Base-by-base conservation (phyloP, 2,113 vertebrate genomes). In the Mastomys coucha region DNA sequence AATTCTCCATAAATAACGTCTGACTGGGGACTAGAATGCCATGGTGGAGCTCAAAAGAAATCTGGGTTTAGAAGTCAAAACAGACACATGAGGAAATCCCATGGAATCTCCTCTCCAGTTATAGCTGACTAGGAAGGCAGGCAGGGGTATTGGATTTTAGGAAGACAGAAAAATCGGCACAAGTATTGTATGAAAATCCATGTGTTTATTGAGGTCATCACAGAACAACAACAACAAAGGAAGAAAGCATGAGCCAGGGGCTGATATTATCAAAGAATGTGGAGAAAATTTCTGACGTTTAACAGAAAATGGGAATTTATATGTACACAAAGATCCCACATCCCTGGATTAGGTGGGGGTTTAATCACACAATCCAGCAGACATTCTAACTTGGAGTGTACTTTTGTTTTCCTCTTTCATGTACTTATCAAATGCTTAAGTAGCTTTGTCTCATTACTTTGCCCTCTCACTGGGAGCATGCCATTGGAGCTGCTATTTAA, bases 391-490 rank as follows among this genome's bases (percentile, higher is more conserved):
- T 77, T 95, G 58, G 39, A 58, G 42, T 13, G 6, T 36, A 33
- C 24, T 33, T 45, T 3, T n/a, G n/a, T 39, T 19, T 33, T 0
- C 19, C 2, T 65, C 72, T 60, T 63, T 45, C 39, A 78, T 94
- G 8, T 88, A 84, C 91, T 86, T 81, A 73, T 51, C 42, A 92
- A 22, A 72, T 80, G 13, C 31, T 65, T 86, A 92, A 91, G 72
- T 85, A 92, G 53, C 28, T 89, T 96, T 92, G 70, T 33, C 75
- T 92, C 78, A 95, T 96, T 94, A 85, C 73, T 89, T 82, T 96
- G 26, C 53, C 53, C 80, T 67, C 81, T 95, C 36, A n/a, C 51
- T 12, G 33, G 6, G 36, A 86, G 80, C 42, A 73, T 49, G 31
- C 39, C 90, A 63, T 16, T 77, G 56, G 69, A 92, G 24, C 22